phyloP scores from a whole-genome alignment of 2,797 vertebrate genomes.

The Muscicapa striata region DNA sequence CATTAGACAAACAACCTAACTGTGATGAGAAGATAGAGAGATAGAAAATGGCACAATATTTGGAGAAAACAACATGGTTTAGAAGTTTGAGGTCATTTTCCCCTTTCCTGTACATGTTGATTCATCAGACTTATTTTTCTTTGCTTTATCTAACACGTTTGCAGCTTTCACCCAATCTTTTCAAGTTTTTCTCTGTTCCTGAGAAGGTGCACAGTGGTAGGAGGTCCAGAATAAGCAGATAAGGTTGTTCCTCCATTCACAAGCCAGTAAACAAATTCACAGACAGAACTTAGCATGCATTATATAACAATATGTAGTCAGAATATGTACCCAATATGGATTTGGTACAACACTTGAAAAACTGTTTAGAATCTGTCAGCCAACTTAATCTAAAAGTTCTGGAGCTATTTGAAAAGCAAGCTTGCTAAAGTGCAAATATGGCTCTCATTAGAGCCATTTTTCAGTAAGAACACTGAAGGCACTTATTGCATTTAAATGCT shows the following conservation, averaged over 20 bases:
- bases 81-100: not conserved
- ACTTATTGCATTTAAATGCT: not conserved
- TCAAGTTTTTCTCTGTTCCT: not conserved
- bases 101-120: not conserved
- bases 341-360: not conserved
- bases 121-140: not conserved
- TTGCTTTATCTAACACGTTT: not conserved
- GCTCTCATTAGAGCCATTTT: not conserved
- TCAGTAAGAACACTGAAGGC: not conserved
- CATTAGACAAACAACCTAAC: not conserved
- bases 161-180: not conserved
- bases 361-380: constrained; percentile 1
- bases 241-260: not conserved
- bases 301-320: not conserved
- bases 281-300: not conserved
- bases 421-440: not conserved
- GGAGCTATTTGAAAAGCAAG: constrained; percentile 10
- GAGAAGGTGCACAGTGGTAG: not conserved
- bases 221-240: not conserved
- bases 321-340: not conserved
- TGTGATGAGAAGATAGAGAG: not conserved
- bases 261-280: not conserved
- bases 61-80: not conserved
- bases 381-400: constrained; percentile 5
- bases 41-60: not conserved